Evolutionary conservation across 2,888 invertebrate species (phyloP), one percentile per base, ranked within the genome.

Genomic region (Phanerotoma sp.): DNA sequence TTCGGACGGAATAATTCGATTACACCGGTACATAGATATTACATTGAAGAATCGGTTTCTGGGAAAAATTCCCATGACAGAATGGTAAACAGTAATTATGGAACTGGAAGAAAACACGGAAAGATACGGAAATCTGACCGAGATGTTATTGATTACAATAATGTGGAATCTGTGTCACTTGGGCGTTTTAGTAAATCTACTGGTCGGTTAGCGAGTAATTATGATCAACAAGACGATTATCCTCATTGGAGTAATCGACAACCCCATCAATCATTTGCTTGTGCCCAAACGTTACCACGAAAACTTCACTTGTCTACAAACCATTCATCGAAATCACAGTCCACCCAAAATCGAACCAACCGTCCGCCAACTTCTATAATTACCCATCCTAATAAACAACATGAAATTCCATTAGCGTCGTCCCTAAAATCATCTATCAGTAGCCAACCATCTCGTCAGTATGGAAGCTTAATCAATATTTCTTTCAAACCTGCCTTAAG

Each of bases 21-120:
- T n/a, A 79, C 79, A 60, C 86, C 87, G 10, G 83, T 87, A 60
- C 89, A 89, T 72, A 84, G 88, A 63, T 92, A 91, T 79, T 92
- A 92, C 77, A 82, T 92, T 33, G 91, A 92, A 79, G 91, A 92
- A 80, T 91, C 91, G 22, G 92, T 73, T 91, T 89, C 77, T 90
- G 91, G 49, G n/a, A 38, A 38, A 20, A 47, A 47, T 37, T 9
- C 22, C 3, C 38, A 49, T 20, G 18, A 38, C 11, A 5, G 20
- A 18, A 20, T 30, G 18, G 25, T 28, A 18, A 47, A 11, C 25
- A 21, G 21, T 37, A 47, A 21, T 37, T 33, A 35, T 37, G 33
- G 21, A 9, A 25, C 13, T 15, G 21, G 30, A 11, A 49, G 38
- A 13, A 49, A 49, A 18, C 38, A 49, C 30, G 40, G 40, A 40